Conservation (phyloP, 1,140 invertebrate species). For the Formica exsecta region DNA sequence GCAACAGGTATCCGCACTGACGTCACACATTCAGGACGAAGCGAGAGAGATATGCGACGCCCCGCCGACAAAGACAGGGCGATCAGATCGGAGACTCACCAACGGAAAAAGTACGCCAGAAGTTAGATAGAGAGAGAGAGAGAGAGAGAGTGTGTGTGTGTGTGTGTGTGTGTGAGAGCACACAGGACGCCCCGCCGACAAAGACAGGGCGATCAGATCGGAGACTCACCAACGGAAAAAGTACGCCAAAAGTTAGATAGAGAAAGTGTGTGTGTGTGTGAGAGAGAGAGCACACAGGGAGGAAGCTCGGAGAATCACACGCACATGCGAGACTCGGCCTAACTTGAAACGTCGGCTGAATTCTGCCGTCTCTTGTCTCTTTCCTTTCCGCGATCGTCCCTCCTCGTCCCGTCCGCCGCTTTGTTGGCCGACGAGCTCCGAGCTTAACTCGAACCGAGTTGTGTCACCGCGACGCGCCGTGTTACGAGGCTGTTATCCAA, state of each 20-base stretch:
- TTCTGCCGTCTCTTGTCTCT: slow-evolving; percentile 49
- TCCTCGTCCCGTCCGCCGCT: slow-evolving; percentile 20
- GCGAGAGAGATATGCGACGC: slow-evolving; percentile 46
- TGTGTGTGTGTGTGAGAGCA: too few relatives aligned
- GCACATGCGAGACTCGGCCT: slow-evolving; percentile 51
- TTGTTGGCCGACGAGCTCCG: slow-evolving; percentile 53
- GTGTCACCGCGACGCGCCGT: slow-evolving; percentile 69
- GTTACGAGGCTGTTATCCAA: slow-evolving; percentile 75
- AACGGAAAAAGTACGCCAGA: slow-evolving; percentile 30
- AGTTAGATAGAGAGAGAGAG: slow-evolving; percentile 30
- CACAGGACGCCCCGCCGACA: slow-evolving; percentile 16
- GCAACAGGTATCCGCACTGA: slow-evolving; percentile 82
- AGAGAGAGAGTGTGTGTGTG: too few relatives aligned
- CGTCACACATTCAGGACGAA: slow-evolving; percentile 74
- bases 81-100: slow-evolving; percentile 44
- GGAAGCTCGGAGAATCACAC: slow-evolving; percentile 50
- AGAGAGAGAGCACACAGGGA: neutral
- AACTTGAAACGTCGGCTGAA: slow-evolving; percentile 37
- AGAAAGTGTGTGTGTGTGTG: neutral
- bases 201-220: slow-evolving; percentile 34
- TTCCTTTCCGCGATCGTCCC: slow-evolving; percentile 36
- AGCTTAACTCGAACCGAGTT: slow-evolving; percentile 60
- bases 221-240: slow-evolving; percentile 45
- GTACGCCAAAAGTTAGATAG: slow-evolving; percentile 14
- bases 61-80: slow-evolving; percentile 21